These are phyloP conservation scores for Amphipyra tragopoginis DNA, from an alignment of 2,888 invertebrate genomes.

Conservation along the genomic window DNA sequence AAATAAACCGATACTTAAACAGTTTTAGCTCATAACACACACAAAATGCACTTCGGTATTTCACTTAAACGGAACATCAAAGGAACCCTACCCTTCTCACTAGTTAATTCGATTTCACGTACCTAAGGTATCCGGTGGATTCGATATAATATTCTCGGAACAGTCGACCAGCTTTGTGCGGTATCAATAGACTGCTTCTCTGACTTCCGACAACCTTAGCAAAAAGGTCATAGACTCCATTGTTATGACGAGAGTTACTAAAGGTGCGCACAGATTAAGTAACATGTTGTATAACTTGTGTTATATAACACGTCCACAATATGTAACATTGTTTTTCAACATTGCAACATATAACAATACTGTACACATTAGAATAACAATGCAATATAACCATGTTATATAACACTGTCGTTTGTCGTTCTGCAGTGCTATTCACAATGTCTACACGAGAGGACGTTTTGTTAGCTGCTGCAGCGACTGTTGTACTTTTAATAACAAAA, in stretches of 20 bases:
- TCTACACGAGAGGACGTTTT: no score
- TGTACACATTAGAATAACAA: no score
- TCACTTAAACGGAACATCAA: constrained; percentile 23
- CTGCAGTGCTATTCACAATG: no score
- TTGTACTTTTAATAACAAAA: no score
- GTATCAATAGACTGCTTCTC: constrained; percentile 29
- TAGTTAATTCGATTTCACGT: constrained; percentile 38
- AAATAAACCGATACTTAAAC: background rate
- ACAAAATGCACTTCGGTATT: constrained; percentile 17
- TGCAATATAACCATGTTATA: no score
- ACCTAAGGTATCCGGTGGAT: constrained; percentile 15
- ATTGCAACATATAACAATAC: no score
- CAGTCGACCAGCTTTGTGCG: constrained; percentile 23
- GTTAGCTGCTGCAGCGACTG: no score
- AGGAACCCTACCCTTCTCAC: constrained; percentile 34
- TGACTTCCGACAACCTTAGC: constrained; percentile 14
- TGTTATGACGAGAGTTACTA: background rate
- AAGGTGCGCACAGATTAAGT: background rate
- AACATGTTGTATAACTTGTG: no score
- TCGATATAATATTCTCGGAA: constrained; percentile 32
- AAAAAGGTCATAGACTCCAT: constrained; percentile 36
- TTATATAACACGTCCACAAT: no score
- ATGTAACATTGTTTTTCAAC: no score
- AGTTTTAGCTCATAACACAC: background rate
- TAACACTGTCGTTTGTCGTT: no score